These are phyloP conservation scores for Drosophila mojavensis DNA, from an alignment of 1,140 invertebrate genomes.

Conservation along the genomic window DNA sequence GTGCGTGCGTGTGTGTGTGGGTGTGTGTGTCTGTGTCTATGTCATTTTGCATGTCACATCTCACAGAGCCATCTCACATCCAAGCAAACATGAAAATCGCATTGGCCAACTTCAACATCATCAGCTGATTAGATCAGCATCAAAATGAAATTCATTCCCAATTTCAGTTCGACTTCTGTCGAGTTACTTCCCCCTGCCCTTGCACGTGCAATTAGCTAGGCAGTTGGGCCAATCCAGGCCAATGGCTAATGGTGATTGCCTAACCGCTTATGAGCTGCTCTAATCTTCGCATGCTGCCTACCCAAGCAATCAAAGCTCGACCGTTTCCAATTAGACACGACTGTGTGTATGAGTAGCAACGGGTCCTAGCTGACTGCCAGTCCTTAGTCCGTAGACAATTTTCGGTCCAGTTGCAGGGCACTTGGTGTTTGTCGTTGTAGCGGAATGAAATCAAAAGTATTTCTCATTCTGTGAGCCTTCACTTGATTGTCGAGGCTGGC, in stretches of 20 bases:
- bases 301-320: constrained; percentile 55
- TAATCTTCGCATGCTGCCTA: constrained; percentile 23
- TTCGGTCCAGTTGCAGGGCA: background rate
- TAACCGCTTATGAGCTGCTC: constrained; percentile 69
- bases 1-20: background rate
- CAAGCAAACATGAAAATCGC: constrained; percentile 54
- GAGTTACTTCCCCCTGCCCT: constrained; percentile 1
- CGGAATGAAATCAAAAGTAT: constrained; percentile 45
- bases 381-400: background rate
- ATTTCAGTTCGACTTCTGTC: background rate
- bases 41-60: constrained; percentile 60
- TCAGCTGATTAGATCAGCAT: constrained; percentile 10
- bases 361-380: background rate
- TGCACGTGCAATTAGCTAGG: constrained; percentile 23
- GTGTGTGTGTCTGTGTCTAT: constrained; percentile 3
- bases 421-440: constrained; percentile 10
- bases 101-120: constrained; percentile 24
- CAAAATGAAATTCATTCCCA: constrained; percentile 19
- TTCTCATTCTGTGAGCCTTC: background rate
- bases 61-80: background rate
- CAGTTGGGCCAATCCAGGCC: background rate
- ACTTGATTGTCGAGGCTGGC: constrained; percentile 23
- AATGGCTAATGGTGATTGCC: constrained; percentile 72
- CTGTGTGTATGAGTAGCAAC: background rate
- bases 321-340: constrained; percentile 58